phyloP scores from a whole-genome alignment of 2,113 vertebrate species.

The Panurus biarmicus region DNA sequence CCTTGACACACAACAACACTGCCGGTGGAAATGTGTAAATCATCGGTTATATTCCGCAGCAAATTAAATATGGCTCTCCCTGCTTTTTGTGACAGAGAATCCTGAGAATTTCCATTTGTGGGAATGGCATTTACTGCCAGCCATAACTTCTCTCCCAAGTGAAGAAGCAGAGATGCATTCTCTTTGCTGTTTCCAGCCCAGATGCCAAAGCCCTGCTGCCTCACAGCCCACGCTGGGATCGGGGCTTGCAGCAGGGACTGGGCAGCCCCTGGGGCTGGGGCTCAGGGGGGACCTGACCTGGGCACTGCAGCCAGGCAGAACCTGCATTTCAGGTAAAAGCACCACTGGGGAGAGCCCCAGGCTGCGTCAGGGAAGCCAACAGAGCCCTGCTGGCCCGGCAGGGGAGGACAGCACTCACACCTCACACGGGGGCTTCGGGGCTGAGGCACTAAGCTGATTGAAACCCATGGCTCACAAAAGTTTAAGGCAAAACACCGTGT shows the following conservation, averaged over 20 bases:
- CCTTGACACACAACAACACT: background rate
- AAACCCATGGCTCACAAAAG: background rate
- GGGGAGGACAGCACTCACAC: background rate
- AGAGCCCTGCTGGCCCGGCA: background rate
- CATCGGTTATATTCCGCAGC: background rate
- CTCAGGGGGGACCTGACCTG: no score
- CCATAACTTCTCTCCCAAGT: background rate
- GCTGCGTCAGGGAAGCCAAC: no score
- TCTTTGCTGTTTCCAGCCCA: background rate
- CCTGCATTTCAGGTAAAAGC: background rate
- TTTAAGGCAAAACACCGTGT: background rate
- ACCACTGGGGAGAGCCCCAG: fast-evolving
- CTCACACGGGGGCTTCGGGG: background rate
- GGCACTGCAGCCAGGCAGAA: background rate
- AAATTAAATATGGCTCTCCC: background rate
- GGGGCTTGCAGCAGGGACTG: no score
- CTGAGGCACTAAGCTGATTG: background rate
- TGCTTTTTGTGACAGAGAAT: background rate
- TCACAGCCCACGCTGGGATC: background rate
- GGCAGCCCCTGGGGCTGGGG: no score
- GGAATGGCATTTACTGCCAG: background rate
- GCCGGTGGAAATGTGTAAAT: background rate
- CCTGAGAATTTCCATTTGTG: background rate
- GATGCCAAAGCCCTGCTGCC: background rate
- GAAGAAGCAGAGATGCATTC: background rate